Evolutionary conservation across 1,140 invertebrate species (phyloP).

Genomic region (Bombus confusus): DNA sequence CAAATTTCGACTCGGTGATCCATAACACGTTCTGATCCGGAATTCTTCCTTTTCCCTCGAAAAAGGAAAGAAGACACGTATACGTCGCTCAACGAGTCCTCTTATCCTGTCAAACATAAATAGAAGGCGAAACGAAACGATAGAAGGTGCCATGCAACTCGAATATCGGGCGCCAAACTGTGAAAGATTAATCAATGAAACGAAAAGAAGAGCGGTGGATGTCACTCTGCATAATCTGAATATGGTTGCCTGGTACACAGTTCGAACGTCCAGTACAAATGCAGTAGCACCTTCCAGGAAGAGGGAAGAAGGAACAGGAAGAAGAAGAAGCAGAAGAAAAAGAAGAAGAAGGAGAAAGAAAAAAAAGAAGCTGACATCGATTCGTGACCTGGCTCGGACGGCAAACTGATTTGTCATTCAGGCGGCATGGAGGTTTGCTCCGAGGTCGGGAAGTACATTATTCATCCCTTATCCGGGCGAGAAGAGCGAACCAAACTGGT

Average conservation of each 20-base stretch:
- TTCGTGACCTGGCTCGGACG: constrained; percentile 76
- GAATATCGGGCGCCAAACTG: not conserved
- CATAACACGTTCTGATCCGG: not conserved
- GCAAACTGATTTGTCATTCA: constrained; percentile 80
- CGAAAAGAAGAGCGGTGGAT: not conserved
- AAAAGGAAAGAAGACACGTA: too few species aligned
- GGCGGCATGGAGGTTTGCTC: constrained; percentile 74
- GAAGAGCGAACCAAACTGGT: constrained; percentile 75
- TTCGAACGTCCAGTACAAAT: constrained; percentile 22
- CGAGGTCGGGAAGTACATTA: constrained; percentile 77
- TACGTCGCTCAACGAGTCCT: not conserved
- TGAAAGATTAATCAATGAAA: constrained; percentile 37
- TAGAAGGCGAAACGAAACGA: not conserved
- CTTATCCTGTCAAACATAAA: not conserved
- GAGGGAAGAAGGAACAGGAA: not conserved
- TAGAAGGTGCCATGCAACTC: not conserved
- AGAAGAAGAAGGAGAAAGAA: not conserved
- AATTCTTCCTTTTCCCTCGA: not conserved
- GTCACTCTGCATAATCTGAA: constrained; percentile 29
- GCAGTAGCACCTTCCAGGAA: not conserved
- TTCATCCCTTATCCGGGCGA: constrained; percentile 79
- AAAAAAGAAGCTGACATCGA: constrained; percentile 67
- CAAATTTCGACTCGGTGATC: not conserved
- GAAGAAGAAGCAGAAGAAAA: too few species aligned
- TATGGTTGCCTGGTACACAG: too few species aligned